Evolutionary conservation across 2,113 vertebrate species (phyloP).

Genomic region (Sinocyclocheilus anshuiensis): DNA sequence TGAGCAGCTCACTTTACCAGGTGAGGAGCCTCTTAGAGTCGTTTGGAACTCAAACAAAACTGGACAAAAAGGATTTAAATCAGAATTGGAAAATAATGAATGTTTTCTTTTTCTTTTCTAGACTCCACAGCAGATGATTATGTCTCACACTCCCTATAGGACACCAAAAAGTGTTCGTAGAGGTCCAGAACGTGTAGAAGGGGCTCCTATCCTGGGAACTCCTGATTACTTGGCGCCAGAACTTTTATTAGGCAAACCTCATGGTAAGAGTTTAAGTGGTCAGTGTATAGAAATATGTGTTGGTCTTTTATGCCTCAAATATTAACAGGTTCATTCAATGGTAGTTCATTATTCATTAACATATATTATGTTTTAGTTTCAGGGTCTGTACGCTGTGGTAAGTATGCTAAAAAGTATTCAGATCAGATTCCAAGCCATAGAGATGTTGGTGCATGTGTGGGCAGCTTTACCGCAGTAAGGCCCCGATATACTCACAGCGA

Average conservation of each 20-base stretch:
- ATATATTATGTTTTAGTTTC: constrained; percentile 75
- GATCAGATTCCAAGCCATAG: constrained; percentile 43
- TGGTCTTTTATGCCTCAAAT: neutral
- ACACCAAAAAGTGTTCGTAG: constrained; percentile 95
- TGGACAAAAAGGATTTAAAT: neutral
- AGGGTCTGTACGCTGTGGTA: constrained; percentile 79
- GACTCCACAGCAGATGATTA: constrained; percentile 81
- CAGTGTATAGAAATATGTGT: neutral
- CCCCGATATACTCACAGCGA: no score
- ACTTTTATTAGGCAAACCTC: constrained; percentile 84
- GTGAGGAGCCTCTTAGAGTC: constrained; percentile 50
- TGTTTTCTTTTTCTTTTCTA: constrained; percentile 56
- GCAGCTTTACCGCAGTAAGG: constrained; percentile 41
- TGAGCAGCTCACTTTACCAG: constrained; percentile 68
- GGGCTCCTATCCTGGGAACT: constrained; percentile 87
- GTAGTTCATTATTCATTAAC: constrained; percentile 62
- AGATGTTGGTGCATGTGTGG: constrained; percentile 62
- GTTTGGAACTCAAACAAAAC: neutral
- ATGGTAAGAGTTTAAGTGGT: constrained; percentile 81
- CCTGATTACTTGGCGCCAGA: constrained; percentile 97
- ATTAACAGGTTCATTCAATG: no score
- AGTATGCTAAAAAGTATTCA: constrained; percentile 69
- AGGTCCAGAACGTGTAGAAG: constrained; percentile 81
- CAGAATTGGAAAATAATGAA: neutral
- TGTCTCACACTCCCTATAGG: constrained; percentile 87